These are phyloP conservation scores for Nymphalis urticae DNA, from an alignment of 2,888 invertebrate genomes.

Conservation along the genomic window DNA sequence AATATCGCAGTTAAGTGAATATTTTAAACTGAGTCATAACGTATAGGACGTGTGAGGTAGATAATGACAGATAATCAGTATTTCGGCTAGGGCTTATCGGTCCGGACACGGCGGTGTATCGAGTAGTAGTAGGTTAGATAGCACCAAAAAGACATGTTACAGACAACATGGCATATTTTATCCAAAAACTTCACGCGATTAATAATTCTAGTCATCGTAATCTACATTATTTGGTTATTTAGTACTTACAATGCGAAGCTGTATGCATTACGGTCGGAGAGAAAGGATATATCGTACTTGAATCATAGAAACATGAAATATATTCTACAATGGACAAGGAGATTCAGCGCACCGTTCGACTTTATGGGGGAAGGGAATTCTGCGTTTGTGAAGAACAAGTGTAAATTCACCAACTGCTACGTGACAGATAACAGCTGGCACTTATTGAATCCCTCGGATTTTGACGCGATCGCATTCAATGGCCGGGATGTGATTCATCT, in stretches of 20 bases:
- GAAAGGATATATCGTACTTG: slow-evolving; percentile 15
- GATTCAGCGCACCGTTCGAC: slow-evolving; percentile 30
- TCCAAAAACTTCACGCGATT: slow-evolving; percentile 5
- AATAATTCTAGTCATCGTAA: slow-evolving; percentile 9
- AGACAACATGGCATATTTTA: not conserved
- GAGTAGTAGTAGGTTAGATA: not conserved
- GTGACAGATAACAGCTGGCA: slow-evolving; percentile 34
- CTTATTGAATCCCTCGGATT: slow-evolving; percentile 24
- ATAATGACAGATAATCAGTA: too few relatives aligned
- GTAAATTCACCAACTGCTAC: slow-evolving; percentile 39
- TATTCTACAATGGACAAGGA: slow-evolving; percentile 32
- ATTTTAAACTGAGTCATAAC: too few relatives aligned
- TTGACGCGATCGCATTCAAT: slow-evolving; percentile 39
- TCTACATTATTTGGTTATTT: slow-evolving; percentile 6
- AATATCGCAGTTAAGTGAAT: too few relatives aligned
- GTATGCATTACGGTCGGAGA: not conserved
- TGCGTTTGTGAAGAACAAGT: slow-evolving; percentile 33
- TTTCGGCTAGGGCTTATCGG: too few relatives aligned
- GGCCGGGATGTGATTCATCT: slow-evolving; percentile 32
- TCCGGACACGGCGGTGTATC: too few relatives aligned
- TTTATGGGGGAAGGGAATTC: slow-evolving; percentile 32
- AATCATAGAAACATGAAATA: slow-evolving; percentile 22
- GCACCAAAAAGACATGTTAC: slow-evolving; percentile 3
- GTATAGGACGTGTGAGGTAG: too few relatives aligned
- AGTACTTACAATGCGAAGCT: slow-evolving; percentile 11